Conservation (phyloP, 2,113 vertebrate species). For the Podarcis muralis region DNA sequence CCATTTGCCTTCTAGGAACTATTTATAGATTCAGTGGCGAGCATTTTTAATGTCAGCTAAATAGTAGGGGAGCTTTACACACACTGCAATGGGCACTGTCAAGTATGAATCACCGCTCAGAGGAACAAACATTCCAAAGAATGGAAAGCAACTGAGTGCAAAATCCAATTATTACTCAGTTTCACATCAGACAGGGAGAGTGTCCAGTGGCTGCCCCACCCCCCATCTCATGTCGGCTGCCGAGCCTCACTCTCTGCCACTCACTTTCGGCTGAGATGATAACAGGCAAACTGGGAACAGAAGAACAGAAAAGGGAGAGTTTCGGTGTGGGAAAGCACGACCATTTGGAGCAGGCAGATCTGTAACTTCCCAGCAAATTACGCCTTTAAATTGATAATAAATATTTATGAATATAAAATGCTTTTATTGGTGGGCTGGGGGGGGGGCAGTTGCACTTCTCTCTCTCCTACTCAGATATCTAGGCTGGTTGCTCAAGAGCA, state of each 20-base stretch:
- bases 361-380: too few species aligned
- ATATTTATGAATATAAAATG: too few species aligned
- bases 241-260: too few species aligned
- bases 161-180: slow-evolving; percentile 23
- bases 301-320: too few species aligned
- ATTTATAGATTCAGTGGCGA: slow-evolving; percentile 63
- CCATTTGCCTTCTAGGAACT: slow-evolving; percentile 49
- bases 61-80: slow-evolving; percentile 67
- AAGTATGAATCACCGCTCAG: slow-evolving; percentile 65
- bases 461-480: slow-evolving; percentile 41
- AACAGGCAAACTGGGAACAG: too few species aligned
- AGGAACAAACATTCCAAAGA: slow-evolving; percentile 61
- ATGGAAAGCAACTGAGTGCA: slow-evolving; percentile 60
- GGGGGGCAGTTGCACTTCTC: slow-evolving; percentile 4
- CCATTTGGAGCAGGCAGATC: too few species aligned
- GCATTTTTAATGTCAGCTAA: slow-evolving; percentile 71
- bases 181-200: background rate
- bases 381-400: too few species aligned
- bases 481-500: slow-evolving; percentile 52
- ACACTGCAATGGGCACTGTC: slow-evolving; percentile 65
- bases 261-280: too few species aligned
- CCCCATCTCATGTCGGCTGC: too few species aligned
- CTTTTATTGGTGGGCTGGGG: slow-evolving; percentile 1
- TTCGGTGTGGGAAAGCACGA: too few species aligned
- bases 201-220: too few species aligned